These are phyloP conservation scores for Phoxinus dragarum DNA, from an alignment of 2,797 vertebrate species.

Conservation along the genomic window DNA sequence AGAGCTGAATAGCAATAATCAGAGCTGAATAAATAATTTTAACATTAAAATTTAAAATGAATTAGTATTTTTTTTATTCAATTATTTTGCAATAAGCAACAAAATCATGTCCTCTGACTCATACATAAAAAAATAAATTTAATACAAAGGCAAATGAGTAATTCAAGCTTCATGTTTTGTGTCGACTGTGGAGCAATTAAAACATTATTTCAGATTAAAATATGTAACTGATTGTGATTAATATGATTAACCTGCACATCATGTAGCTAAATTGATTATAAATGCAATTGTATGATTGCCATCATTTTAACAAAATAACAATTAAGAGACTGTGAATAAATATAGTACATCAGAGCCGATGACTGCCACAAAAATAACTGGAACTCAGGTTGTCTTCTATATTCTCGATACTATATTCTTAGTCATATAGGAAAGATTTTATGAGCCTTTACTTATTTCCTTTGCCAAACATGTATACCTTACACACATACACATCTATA, in stretches of 20 bases:
- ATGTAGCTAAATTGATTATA: background rate
- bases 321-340: background rate
- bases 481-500: background rate
- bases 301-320: background rate
- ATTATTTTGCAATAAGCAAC: background rate
- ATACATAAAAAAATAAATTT: background rate
- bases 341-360: background rate
- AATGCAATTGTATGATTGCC: background rate
- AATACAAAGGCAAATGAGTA: background rate
- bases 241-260: background rate
- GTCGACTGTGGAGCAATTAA: background rate
- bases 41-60: constrained; percentile 1
- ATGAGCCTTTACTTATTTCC: background rate
- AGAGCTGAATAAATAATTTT: background rate
- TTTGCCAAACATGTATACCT: background rate
- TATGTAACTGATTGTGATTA: background rate
- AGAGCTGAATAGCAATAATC: background rate
- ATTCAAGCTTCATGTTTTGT: background rate
- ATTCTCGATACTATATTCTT: background rate
- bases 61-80: background rate
- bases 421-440: background rate
- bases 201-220: background rate
- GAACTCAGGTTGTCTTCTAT: background rate
- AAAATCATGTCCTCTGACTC: background rate
- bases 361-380: background rate